Evolutionary conservation across 1,140 invertebrate genomes (phyloP).

Genomic region (Sycophaga agraensis): DNA sequence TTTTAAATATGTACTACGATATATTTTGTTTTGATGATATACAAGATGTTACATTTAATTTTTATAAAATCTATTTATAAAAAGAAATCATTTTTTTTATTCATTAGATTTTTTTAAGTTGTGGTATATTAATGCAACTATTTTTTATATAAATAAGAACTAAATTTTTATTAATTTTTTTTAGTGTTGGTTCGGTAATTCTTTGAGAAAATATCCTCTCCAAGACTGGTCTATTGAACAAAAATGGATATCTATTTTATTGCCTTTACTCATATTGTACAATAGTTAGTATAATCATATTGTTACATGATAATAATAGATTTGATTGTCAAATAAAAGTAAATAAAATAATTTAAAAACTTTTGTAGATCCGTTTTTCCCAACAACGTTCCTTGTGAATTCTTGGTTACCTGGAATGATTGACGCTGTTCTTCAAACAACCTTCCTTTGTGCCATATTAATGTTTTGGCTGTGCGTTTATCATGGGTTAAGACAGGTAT

Average conservation of each 20-base stretch:
- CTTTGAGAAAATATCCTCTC: conserved; percentile 82
- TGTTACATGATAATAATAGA: conserved; percentile 6
- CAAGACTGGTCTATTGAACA: conserved; percentile 98
- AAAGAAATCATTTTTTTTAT: too few relatives aligned
- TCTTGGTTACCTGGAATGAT: conserved; percentile 89
- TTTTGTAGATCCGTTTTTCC: conserved; percentile 86
- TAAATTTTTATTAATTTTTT: conserved; percentile 29
- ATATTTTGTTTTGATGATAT: too few relatives aligned
- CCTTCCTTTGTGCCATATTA: conserved; percentile 83
- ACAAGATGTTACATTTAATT: too few relatives aligned
- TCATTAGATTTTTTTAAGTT: not conserved
- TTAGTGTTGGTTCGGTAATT: conserved; percentile 91
- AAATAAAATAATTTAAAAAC: conserved; percentile 11
- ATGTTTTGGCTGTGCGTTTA: conserved; percentile 95
- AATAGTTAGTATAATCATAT: conserved; percentile 73
- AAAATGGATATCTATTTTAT: conserved; percentile 88
- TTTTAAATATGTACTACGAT: too few relatives aligned
- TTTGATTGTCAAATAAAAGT: not conserved
- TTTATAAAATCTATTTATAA: too few relatives aligned
- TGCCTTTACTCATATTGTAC: conserved; percentile 88
- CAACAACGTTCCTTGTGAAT: conserved; percentile 84
- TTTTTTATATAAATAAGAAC: not conserved
- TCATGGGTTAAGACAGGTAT: conserved; percentile 89
- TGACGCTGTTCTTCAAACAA: conserved; percentile 87
- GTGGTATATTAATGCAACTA: not conserved